Evolutionary conservation across 2,113 vertebrate genomes (phyloP).

Genomic region (Cranoglanis bouderius): DNA sequence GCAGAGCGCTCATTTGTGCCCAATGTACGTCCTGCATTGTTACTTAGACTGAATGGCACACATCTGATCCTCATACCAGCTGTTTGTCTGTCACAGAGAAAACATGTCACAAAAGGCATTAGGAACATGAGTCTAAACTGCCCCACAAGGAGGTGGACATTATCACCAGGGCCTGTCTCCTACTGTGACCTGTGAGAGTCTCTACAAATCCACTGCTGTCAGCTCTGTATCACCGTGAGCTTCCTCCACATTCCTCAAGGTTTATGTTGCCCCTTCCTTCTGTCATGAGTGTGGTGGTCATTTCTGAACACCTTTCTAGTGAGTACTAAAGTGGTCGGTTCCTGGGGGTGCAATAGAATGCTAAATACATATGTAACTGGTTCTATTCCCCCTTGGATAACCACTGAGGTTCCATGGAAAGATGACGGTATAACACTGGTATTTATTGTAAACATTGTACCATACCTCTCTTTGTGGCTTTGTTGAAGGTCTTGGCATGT

Average conservation of each 20-base stretch:
- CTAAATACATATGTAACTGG: background rate
- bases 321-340: background rate
- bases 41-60: background rate
- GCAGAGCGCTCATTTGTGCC: background rate
- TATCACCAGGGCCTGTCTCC: background rate
- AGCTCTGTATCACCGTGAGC: background rate
- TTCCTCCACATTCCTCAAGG: background rate
- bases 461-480: background rate
- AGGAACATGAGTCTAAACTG: background rate
- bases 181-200: background rate
- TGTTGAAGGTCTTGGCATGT: background rate
- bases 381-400: background rate
- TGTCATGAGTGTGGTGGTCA: background rate
- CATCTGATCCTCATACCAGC: background rate
- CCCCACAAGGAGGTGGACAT: background rate
- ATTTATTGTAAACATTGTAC: background rate
- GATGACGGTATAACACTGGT: background rate
- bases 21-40: background rate
- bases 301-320: background rate
- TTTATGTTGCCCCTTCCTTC: background rate
- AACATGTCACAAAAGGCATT: background rate
- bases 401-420: background rate
- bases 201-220: background rate
- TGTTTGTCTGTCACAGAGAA: background rate
- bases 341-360: background rate